Base-by-base conservation (phyloP, 1,140 invertebrate genomes). In the Elymnias hypermnestra region DNA sequence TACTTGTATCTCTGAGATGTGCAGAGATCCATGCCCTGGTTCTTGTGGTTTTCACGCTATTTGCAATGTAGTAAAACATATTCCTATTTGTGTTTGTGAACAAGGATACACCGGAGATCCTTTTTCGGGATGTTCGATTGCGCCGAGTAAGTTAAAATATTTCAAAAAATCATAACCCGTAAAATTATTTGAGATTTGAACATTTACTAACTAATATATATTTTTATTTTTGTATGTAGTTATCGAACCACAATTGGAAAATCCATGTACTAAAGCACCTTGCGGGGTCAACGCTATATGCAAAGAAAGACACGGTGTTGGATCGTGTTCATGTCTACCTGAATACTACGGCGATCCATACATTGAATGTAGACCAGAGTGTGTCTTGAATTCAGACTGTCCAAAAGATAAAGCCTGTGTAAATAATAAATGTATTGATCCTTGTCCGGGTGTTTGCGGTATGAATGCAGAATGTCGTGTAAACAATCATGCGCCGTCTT, bases 281-380 rank as follows among this genome's bases (percentile, higher is more conserved):
- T 95, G 94, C 76, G 94, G 94, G n/a, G 87, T 91, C 2, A 95
- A 95, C 81, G 93, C 94, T 12, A 57, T 92, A 35, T 96, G 94
- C 77, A 92, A 92, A 78, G 93, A 94, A 84, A 86, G 90, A 38
- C 89, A 91, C 63, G 89, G 89, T 44, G 88, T 89, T 47, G 91
- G 91, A 18, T 91, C 91, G 31, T 94, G 93, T 75, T 89, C 90
- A 33, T 94, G 92, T 76, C 67, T 91, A 41, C 83, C 89, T 50
- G 91, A 91, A 51, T 93, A 91, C 76, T 90, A 90, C 59, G 92
- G 92, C 4, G 90, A 91, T 72, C 92, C 92, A 8, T 92, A 93
- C 51, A 73, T 88, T 12, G 92, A 94, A 50, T 94, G 92, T 74
- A 86, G 92, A 57, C 92, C 92, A 23, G 92, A 94, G 84, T 94